These are phyloP conservation scores for Limnodromus scolopaceus DNA, from an alignment of 2,797 vertebrate species.

Conservation along the genomic window DNA sequence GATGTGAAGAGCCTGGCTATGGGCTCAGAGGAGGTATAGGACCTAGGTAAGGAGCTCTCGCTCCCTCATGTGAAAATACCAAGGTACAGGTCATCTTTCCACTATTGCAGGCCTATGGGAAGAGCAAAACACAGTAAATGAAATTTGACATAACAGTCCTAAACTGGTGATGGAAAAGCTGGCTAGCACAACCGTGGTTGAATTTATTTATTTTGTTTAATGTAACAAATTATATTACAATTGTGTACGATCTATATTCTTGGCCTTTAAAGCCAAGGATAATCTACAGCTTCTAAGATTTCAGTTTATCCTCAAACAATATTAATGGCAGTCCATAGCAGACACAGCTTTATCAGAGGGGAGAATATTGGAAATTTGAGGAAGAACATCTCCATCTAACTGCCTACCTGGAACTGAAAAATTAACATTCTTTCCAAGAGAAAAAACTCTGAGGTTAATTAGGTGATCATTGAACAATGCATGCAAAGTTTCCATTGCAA, in stretches of 20 bases:
- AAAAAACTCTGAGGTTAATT: constrained; percentile 29
- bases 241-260: neutral
- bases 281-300: neutral
- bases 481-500: neutral
- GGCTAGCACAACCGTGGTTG: neutral
- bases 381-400: neutral
- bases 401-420: constrained; percentile 32
- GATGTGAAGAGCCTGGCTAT: neutral
- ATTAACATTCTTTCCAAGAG: neutral
- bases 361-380: neutral
- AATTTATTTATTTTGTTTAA: neutral
- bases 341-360: neutral
- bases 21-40: neutral
- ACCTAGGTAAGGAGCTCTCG: neutral
- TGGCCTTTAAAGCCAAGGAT: constrained; percentile 9
- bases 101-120: neutral
- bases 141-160: neutral
- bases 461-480: neutral
- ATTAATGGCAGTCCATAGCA: neutral
- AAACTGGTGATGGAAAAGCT: neutral
- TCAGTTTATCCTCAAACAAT: neutral
- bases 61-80: neutral
- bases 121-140: neutral
- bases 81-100: neutral
- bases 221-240: neutral